Evolutionary conservation across 2,888 invertebrate species (phyloP), one percentile per base, ranked within the genome.

Genomic region (Spisula solida): DNA sequence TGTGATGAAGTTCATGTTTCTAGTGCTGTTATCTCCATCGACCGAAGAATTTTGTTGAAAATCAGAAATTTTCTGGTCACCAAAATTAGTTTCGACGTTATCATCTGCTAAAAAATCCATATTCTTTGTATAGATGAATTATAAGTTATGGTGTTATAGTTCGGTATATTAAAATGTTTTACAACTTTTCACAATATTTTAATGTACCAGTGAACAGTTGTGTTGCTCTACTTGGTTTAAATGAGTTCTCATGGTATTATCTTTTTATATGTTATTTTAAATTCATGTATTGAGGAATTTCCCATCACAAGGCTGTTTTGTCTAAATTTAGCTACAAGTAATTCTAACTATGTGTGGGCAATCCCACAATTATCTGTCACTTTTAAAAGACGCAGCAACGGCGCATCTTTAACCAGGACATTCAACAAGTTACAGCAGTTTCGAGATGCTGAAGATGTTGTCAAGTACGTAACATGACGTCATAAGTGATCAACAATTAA

Each of bases 401-500:
- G 12, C 31, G 34, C 31, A 75, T 34, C 31, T 14, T 12, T 12
- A 25, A 75, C 75, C 31, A 75, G 16, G 34, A 75, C 1, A 2
- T 14, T 75, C 25, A 16, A 16, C 31, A 34, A 31, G 31, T 75
- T 75, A 75, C 75, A 16, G 1, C 31, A 75, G 16, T 75, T 75
- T 75, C 75, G 75, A 31, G 12, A 75, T 29, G 6, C 34, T 75
- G 31, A n/a, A 18, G 25, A 31, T 75, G 34, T 34, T 18, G 16
- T 75, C 34, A 75, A 75, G 75, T 75, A 18, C 31, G 16, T 34
- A 5, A 18, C 0, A 34, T 75, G 34, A 75, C 75, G 34, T 75
- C 75, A 75, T 25, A 75, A 75, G 75, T 75, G 75, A 31, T 29
- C 18, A 29, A 16, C 75, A 75, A 75, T 75, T 75, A 75, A 75